Evolutionary conservation across 2,113 vertebrate species (phyloP).

Genomic region (Microtus oregoni): DNA sequence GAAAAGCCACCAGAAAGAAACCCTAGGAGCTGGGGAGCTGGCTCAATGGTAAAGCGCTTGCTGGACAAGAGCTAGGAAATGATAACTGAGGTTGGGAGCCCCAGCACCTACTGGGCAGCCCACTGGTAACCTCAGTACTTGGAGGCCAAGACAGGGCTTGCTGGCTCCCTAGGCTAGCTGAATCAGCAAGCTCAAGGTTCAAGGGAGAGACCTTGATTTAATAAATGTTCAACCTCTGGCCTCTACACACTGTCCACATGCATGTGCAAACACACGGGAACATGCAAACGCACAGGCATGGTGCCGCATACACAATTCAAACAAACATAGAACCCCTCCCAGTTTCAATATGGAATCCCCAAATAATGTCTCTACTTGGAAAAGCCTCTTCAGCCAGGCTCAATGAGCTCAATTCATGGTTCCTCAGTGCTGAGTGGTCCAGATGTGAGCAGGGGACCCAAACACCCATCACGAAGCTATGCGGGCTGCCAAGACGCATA

Average conservation of each 20-base stretch:
- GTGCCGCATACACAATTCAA: not conserved
- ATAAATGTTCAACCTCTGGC: not conserved
- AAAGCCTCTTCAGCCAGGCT: not conserved
- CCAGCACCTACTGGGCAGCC: too few species aligned
- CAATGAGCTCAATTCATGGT: not conserved
- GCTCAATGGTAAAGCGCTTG: not conserved
- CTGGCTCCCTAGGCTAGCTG: not conserved
- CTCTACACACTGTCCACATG: not conserved
- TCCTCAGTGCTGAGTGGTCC: fast-evolving
- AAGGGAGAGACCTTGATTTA: not conserved
- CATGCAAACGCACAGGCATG: not conserved
- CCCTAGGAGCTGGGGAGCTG: not conserved
- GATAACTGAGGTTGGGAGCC: too few species aligned
- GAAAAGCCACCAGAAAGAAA: not conserved
- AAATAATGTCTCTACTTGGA: not conserved
- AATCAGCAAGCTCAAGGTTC: not conserved
- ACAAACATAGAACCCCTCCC: not conserved
- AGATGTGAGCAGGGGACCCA: fast-evolving
- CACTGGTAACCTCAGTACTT: not conserved
- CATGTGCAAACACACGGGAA: not conserved
- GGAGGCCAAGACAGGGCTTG: too few species aligned
- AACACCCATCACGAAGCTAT: fast-evolving
- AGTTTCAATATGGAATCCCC: not conserved
- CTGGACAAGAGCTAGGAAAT: not conserved
- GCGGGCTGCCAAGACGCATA: fast-evolving